These are phyloP conservation scores for Chlorops oryzae DNA, from an alignment of 1,140 invertebrate species.

Conservation along the genomic window DNA sequence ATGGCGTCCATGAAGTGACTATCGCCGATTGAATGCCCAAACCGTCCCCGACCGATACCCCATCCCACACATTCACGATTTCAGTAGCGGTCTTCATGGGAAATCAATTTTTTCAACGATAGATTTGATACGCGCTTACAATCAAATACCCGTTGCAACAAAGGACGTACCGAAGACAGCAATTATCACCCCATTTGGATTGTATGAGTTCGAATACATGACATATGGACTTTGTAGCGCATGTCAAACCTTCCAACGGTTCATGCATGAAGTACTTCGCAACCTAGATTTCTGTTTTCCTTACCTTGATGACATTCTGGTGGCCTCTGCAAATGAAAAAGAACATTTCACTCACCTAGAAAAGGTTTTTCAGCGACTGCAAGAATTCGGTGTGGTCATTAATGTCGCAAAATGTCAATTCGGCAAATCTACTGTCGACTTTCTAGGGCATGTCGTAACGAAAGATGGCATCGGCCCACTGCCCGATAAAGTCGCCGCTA, in stretches of 20 bases:
- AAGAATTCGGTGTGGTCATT: slow-evolving; percentile 25
- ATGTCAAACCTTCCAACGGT: slow-evolving; percentile 49
- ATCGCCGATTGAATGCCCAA: slow-evolving; percentile 47
- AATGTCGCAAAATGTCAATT: slow-evolving; percentile 31
- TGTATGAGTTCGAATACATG: slow-evolving; percentile 47
- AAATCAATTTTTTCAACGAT: too few relatives aligned
- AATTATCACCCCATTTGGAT: slow-evolving; percentile 38
- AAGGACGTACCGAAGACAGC: slow-evolving; percentile 42
- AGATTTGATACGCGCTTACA: slow-evolving; percentile 44
- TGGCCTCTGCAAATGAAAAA: slow-evolving; percentile 35
- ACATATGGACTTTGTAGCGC: slow-evolving; percentile 42
- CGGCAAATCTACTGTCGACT: slow-evolving; percentile 23
- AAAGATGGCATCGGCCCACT: slow-evolving; percentile 20
- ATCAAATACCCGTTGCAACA: slow-evolving; percentile 43
- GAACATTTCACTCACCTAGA: slow-evolving; percentile 33
- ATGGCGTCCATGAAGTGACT: slow-evolving; percentile 48
- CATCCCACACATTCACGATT: slow-evolving; percentile 6
- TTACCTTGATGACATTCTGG: slow-evolving; percentile 51
- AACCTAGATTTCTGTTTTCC: slow-evolving; percentile 38
- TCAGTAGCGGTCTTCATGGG: background rate
- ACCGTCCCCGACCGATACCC: slow-evolving; percentile 5
- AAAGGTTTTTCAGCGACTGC: slow-evolving; percentile 23
- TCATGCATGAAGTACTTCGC: slow-evolving; percentile 48
- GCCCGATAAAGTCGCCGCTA: slow-evolving; percentile 2
- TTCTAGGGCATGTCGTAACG: slow-evolving; percentile 24